Base-by-base conservation (phyloP, 2,888 invertebrate genomes). In the Sphecodes monilicornis region DNA sequence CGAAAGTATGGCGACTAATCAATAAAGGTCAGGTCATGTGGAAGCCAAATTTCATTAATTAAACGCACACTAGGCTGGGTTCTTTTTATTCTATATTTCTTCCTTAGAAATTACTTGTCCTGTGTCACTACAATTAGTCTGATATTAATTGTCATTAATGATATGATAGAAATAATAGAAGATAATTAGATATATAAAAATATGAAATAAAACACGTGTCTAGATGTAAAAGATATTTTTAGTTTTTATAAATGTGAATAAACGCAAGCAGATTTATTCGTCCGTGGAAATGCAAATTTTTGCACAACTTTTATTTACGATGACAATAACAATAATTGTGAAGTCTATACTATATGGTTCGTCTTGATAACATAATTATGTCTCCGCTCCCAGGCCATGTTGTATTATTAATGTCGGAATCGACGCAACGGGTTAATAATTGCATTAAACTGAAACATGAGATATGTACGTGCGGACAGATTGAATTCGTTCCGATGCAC, bases 391-490 rank as follows among this genome's bases (percentile, higher is more conserved):
- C 66, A 22, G 22, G 10, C 18, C 8, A 22, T 32, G 36, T 66
- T 66, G 66, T 36, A 66, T 66, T 36, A 66, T 36, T 66, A 66
- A 66, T 66, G 66, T 36, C 66, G 66, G 82, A 79, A 82, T 71
- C 74, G 78, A 36, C 22, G 11, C 66, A 66, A 66, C 32, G 22
- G 36, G 76, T 60, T 50, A 73, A 32, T 60, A 66, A 66, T 66
- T 66, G 66, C 66, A 66, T 66, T 32, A 66, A 66, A 36, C 36
- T 66, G 66, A 66, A 66, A 66, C 36, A 66, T 66, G 66, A 66
- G 66, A 66, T 66, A 36, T 18, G 36, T 36, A 36, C 66, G 66
- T 66, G 66, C 32, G 66, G 66, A 36, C 66, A 66, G 66, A 66
- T 66, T 66, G 22, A 66, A 66, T 36, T 66, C 66, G 66, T 66